Percentiles rank a stretch among this genome's conserved stretches.
Evolutionary conservation across 1,140 invertebrate species (phyloP).

Genomic region (Linepithema humile): DNA sequence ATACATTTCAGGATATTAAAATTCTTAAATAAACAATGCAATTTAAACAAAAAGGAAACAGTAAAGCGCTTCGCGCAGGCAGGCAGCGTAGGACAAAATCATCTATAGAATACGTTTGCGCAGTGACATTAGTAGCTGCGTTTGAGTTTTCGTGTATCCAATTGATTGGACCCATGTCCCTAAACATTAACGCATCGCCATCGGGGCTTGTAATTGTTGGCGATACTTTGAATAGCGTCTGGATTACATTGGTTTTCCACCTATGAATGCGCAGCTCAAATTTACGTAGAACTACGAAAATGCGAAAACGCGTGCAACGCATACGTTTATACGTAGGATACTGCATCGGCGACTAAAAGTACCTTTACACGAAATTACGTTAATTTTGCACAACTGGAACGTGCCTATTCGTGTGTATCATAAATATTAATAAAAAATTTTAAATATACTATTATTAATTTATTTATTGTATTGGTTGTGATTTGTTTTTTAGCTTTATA

Average conservation of each 20-base stretch:
- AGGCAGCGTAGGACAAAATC: not conserved
- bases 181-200: constrained; percentile 25
- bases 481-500: too few species aligned
- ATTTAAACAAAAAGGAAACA: not conserved
- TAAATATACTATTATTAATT: too few species aligned
- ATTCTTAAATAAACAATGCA: not conserved
- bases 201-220: not conserved
- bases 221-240: constrained; percentile 22
- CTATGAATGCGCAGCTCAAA: not conserved
- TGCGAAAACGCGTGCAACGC: not conserved
- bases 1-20: not conserved
- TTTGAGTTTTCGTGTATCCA: constrained; percentile 25
- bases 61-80: not conserved
- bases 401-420: too few species aligned
- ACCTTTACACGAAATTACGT: too few species aligned
- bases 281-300: not conserved
- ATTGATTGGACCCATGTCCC: not conserved
- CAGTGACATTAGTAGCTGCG: not conserved
- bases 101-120: not conserved
- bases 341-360: too few species aligned
- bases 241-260: not conserved
- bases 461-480: too few species aligned
- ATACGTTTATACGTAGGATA: not conserved
- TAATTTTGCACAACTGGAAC: too few species aligned
- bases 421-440: too few species aligned